phyloP scores from a whole-genome alignment of 2,888 invertebrate genomes.

The Noctua janthe region DNA sequence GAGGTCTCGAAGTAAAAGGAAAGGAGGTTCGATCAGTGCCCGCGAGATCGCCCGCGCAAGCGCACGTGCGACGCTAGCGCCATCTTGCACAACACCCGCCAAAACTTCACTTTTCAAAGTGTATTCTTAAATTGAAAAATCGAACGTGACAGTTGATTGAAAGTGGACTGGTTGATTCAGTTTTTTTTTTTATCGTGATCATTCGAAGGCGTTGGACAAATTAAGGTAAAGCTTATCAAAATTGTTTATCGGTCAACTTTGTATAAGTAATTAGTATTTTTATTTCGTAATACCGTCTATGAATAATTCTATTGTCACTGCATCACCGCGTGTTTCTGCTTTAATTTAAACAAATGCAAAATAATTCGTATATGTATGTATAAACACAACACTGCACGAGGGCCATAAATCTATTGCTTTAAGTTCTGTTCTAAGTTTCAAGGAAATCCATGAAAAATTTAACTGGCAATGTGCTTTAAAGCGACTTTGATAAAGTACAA shows the following conservation, averaged over 20 bases:
- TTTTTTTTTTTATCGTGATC: conserved; percentile 67
- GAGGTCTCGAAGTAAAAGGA: conserved; percentile 84
- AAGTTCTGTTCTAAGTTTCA: conserved; percentile 56
- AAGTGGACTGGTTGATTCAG: conserved; percentile 75
- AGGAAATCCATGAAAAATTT: conserved; percentile 56
- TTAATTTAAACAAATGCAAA: conserved; percentile 46
- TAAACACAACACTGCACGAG: conserved; percentile 23
- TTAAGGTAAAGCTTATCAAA: conserved; percentile 75
- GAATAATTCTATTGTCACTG: conserved; percentile 52
- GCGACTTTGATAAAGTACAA: conserved; percentile 50
- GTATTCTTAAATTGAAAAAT: conserved; percentile 70
- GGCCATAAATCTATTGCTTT: conserved; percentile 53
- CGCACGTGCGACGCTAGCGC: conserved; percentile 75
- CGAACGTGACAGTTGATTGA: conserved; percentile 74
- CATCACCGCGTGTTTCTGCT: conserved; percentile 31
- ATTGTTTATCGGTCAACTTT: conserved; percentile 61
- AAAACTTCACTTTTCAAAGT: conserved; percentile 71
- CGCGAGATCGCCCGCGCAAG: conserved; percentile 80
- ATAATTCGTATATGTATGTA: conserved; percentile 18
- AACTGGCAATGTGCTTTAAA: conserved; percentile 51
- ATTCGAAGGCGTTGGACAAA: conserved; percentile 69
- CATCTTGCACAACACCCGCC: conserved; percentile 74
- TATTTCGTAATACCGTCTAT: conserved; percentile 50
- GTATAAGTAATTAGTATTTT: conserved; percentile 31
- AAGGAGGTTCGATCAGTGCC: conserved; percentile 80